Evolutionary conservation across 2,113 vertebrate genomes (phyloP), one percentile per base, ranked within the genome.

Genomic region (Chinchilla lanigera): DNA sequence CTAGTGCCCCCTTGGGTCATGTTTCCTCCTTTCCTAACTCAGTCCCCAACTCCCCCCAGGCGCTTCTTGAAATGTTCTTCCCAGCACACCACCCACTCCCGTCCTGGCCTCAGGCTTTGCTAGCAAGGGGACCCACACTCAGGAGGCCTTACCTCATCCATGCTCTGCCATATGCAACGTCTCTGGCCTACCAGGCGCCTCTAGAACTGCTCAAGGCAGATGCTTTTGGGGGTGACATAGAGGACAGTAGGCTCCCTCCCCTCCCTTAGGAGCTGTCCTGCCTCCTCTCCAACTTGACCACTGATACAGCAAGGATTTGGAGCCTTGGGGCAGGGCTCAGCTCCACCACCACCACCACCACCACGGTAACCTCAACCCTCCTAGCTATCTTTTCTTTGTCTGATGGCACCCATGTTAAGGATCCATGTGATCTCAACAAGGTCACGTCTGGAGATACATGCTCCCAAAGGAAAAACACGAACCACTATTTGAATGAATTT

Each of bases 391-490:
- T 61, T 85, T 65, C 44, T 58, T 71, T 16, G 1, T 85, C 44
- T 44, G 1, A 33, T 22, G 14, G n/a, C 30, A 22, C 28, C 44
- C 71, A 35, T 1, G 0, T 11, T 26, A 60, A 93, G 26, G 65
- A 78, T 50, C 19, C 38, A 38, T 67, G 26, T 61, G 61, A 86
- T 50, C 58, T 30, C 35, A 61, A 56, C 7, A 54, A 94, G 93
- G 75, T 60, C 7, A 5, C 61, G 77, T 81, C 94, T 94, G 80
- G 78, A 96, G 71, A 88, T 2, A 26, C 47, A 24, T 8, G 13
- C 58, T 73, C 58, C 93, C 84, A 67, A 86, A 60, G 44, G 75
- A 86, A 94, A 93, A 52, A 35, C 60, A 33, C 22, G 85, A 92
- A 38, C 91, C 88, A 7, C 41, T 83, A 24, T 82, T 80, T 61